Conservation (phyloP, 2,888 invertebrate genomes). For the Hypercompe scribonia region DNA sequence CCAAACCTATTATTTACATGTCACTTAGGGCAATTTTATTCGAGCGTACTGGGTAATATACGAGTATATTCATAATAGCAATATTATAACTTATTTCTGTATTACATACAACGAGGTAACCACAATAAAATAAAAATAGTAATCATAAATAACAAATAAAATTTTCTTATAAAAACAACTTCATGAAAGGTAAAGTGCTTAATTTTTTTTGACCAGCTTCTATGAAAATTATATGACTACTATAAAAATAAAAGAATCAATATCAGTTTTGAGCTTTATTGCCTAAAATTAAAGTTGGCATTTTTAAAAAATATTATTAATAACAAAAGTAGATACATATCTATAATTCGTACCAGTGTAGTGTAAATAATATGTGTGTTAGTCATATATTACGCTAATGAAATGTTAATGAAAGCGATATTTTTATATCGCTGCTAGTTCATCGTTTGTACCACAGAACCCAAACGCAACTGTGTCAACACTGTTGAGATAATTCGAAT, state of each 20-base stretch:
- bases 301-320: neutral
- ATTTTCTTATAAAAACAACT: no score
- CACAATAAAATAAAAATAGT: no score
- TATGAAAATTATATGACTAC: neutral
- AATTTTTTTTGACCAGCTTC: neutral
- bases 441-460: constrained; percentile 41
- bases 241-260: neutral
- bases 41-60: neutral
- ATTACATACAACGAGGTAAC: no score
- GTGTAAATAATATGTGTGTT: neutral
- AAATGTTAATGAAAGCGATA: neutral
- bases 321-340: neutral
- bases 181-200: no score
- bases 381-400: neutral
- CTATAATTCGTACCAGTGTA: neutral
- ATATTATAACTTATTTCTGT: neutral
- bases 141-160: neutral
- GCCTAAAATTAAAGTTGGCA: neutral
- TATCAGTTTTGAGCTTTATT: neutral
- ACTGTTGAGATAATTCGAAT: constrained; percentile 80
- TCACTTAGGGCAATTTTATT: neutral
- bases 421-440: constrained; percentile 45
- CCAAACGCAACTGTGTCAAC: constrained; percentile 81
- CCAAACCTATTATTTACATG: no score
- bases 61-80: no score